phyloP scores from a whole-genome alignment of 2,797 vertebrate species.

The Lophotriccus pileatus region DNA sequence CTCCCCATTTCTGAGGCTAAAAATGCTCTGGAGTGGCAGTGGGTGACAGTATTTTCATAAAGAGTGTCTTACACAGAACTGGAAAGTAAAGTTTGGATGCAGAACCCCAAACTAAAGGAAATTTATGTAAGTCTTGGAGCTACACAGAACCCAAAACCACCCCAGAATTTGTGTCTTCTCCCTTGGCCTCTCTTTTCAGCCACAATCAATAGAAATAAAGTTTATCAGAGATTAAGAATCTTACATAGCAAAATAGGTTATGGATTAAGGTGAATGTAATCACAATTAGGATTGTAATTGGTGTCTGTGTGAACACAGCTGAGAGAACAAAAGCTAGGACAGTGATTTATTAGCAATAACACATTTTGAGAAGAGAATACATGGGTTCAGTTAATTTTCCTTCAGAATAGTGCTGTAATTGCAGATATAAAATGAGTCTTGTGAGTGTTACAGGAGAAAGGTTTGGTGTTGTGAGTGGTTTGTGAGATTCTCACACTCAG shows the following conservation, averaged over 20 bases:
- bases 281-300: background rate
- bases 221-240: background rate
- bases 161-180: background rate
- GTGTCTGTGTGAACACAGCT: background rate
- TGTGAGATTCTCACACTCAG: rapidly evolving
- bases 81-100: background rate
- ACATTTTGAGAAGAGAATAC: background rate
- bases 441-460: background rate
- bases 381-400: background rate
- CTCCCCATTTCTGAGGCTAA: background rate
- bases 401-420: background rate
- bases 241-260: background rate
- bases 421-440: background rate
- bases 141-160: rapidly evolving
- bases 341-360: background rate
- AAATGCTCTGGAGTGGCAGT: background rate
- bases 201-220: rapidly evolving
- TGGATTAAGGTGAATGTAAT: background rate
- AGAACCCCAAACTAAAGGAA: background rate
- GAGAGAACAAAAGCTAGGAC: background rate
- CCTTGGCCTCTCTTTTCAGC: background rate
- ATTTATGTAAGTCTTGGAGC: background rate
- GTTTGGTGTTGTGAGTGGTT: background rate
- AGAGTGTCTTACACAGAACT: background rate
- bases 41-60: background rate